Percentiles rank a stretch among this genome's conserved stretches.
Conservation (phyloP, 2,113 vertebrate species). For the Aviceda subcristata region DNA sequence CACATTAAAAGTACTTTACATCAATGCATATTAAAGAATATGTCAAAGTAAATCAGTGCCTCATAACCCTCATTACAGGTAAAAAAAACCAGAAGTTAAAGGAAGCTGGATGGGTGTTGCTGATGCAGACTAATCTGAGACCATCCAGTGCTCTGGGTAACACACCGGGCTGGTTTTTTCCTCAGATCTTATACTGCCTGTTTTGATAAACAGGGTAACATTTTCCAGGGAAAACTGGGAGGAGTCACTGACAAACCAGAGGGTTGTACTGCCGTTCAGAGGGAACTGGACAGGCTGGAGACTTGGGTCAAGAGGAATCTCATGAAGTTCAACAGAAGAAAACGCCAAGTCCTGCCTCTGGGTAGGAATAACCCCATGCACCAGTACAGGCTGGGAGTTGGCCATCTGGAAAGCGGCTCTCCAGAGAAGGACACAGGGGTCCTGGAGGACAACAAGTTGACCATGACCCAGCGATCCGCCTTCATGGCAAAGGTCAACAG, state of each 20-base stretch:
- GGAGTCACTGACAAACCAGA: neutral
- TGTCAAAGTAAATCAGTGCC: neutral
- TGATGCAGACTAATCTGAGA: neutral
- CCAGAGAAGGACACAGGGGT: neutral
- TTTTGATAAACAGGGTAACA: neutral
- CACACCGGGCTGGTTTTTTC: accelerated
- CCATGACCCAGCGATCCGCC: neutral
- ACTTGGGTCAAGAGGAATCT: neutral
- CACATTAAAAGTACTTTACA: neutral
- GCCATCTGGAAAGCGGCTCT: neutral
- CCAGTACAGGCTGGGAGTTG: neutral
- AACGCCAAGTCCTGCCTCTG: neutral
- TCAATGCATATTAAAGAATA: neutral
- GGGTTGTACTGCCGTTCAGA: neutral
- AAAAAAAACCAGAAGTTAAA: neutral
- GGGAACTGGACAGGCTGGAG: neutral
- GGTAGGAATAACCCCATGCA: neutral
- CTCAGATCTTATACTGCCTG: neutral
- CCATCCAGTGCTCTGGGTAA: neutral
- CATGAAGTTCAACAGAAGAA: neutral
- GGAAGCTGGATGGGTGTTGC: neutral
- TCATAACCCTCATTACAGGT: neutral
- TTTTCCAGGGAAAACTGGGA: neutral
- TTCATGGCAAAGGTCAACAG: neutral
- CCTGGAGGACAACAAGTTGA: neutral